Percentiles rank a stretch among this genome's conserved stretches.
Conservation (phyloP, 2,113 vertebrate genomes). For the Dryoscopus gambensis region DNA sequence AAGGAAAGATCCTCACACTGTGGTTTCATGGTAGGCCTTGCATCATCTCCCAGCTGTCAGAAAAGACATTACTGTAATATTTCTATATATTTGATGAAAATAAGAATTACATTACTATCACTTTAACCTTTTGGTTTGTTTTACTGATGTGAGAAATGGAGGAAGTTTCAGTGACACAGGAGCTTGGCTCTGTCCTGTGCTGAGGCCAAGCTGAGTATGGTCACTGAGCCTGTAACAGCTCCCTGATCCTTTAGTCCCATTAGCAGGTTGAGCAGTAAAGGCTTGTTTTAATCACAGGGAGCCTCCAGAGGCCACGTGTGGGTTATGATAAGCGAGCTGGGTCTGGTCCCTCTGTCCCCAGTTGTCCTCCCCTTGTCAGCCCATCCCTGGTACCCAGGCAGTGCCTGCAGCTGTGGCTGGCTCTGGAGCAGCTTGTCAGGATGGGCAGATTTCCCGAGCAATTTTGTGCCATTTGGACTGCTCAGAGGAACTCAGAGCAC, state of each 20-base stretch:
- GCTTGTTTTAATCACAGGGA: background rate
- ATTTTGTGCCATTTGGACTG: background rate
- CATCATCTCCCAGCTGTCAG: background rate
- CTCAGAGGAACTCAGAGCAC: background rate
- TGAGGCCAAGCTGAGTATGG: background rate
- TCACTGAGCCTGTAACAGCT: background rate
- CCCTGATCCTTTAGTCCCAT: background rate
- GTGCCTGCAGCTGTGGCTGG: background rate
- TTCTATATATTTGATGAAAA: background rate
- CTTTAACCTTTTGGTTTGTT: background rate
- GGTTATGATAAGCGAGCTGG: background rate
- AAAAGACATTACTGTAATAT: background rate
- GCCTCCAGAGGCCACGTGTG: background rate
- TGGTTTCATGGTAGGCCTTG: conserved; percentile 4
- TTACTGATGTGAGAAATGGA: background rate
- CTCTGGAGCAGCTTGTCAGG: background rate
- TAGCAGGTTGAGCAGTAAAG: background rate
- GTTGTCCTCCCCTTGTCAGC: background rate
- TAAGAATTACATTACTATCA: background rate
- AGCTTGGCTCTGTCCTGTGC: background rate
- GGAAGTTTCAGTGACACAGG: background rate
- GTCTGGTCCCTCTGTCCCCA: background rate
- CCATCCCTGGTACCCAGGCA: background rate
- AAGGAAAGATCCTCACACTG: background rate
- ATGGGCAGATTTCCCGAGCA: background rate